These are phyloP conservation scores for Idaea biselata DNA, from an alignment of 2,888 invertebrate species.

Conservation along the genomic window DNA sequence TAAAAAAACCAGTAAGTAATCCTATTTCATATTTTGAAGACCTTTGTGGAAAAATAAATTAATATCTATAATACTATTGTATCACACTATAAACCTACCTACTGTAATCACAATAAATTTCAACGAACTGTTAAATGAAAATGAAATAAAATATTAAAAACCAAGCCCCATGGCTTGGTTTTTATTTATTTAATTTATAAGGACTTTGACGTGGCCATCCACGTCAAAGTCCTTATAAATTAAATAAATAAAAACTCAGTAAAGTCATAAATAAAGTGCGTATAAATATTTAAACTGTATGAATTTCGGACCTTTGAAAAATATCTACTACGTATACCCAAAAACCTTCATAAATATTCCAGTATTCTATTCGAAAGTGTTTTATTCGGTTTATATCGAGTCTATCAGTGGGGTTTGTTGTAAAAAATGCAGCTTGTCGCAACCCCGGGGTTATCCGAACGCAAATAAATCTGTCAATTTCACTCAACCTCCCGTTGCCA, in stretches of 20 bases:
- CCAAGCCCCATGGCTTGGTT: too few relatives aligned
- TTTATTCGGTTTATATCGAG: conserved; percentile 9
- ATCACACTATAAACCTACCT: too few relatives aligned
- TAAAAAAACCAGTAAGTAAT: too few relatives aligned
- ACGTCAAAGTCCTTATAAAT: neutral
- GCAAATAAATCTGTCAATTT: conserved; percentile 80
- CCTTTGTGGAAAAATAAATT: too few relatives aligned
- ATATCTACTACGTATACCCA: neutral
- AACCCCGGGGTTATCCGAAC: conserved; percentile 64
- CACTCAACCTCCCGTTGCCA: conserved; percentile 66
- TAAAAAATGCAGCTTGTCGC: conserved; percentile 71
- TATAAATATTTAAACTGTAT: neutral
- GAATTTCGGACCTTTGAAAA: neutral
- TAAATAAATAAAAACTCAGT: neutral
- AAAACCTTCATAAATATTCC: conserved; percentile 1
- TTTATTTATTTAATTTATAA: neutral
- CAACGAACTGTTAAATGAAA: too few relatives aligned
- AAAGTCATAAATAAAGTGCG: neutral
- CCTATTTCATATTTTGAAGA: too few relatives aligned
- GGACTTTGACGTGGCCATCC: neutral
- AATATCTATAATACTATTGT: too few relatives aligned
- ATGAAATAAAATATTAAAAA: too few relatives aligned
- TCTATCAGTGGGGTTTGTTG: conserved; percentile 33
- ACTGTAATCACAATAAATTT: too few relatives aligned
- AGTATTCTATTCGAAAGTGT: conserved; percentile 1